These are phyloP conservation scores for Shargacucullia verbasci DNA, from an alignment of 2,888 invertebrate species.

Conservation along the genomic window DNA sequence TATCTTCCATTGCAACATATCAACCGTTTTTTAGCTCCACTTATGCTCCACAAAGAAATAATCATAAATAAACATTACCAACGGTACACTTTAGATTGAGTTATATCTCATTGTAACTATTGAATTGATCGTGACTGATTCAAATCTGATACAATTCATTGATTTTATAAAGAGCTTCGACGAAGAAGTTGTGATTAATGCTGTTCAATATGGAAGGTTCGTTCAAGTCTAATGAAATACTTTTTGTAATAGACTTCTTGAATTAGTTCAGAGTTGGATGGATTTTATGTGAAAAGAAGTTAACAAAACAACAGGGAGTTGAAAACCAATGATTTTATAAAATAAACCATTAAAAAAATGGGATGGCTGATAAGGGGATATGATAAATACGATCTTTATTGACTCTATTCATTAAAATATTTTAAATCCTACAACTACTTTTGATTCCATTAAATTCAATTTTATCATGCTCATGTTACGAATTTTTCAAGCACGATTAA, in stretches of 20 bases:
- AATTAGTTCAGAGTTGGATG: slow-evolving; percentile 35
- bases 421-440: not conserved
- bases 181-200: slow-evolving; percentile 70
- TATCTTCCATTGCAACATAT: slow-evolving; percentile 47
- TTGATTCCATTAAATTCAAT: slow-evolving; percentile 15
- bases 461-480: slow-evolving; percentile 24
- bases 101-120: slow-evolving; percentile 74
- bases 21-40: slow-evolving; percentile 39
- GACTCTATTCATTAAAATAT: not conserved
- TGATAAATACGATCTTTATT: too few species aligned
- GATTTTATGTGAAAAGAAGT: slow-evolving; percentile 30
- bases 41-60: slow-evolving; percentile 52
- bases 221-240: slow-evolving; percentile 49
- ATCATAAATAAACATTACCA: slow-evolving; percentile 73
- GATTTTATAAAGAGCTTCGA: slow-evolving; percentile 67
- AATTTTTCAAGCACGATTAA: slow-evolving; percentile 35
- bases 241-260: slow-evolving; percentile 45
- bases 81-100: slow-evolving; percentile 76
- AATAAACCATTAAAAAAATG: too few species aligned
- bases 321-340: too few species aligned
- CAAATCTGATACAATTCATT: slow-evolving; percentile 76
- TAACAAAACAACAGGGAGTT: too few species aligned
- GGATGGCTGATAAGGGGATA: too few species aligned
- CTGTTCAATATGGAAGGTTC: slow-evolving; percentile 52
- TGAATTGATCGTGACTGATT: slow-evolving; percentile 71